phyloP scores from a whole-genome alignment of 2,797 vertebrate genomes.

The Telmatherina bonti region DNA sequence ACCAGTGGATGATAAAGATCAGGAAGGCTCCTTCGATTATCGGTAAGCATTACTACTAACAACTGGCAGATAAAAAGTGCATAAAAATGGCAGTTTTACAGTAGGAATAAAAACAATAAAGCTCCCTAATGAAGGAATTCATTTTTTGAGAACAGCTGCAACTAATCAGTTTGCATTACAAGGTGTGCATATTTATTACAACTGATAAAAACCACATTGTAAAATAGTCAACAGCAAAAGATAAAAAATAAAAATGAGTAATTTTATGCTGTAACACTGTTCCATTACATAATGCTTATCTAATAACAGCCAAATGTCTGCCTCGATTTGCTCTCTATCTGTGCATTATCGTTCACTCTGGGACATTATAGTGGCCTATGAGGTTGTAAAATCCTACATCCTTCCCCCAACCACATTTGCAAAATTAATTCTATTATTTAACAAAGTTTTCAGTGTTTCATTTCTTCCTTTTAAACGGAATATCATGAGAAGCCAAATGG shows the following conservation, averaged over 20 bases:
- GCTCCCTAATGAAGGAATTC: not conserved
- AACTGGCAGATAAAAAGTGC: not conserved
- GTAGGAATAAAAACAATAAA: not conserved
- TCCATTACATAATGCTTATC: conserved; percentile 6
- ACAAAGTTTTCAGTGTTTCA: not conserved
- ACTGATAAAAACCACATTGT: conserved; percentile 7
- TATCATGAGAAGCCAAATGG: not conserved
- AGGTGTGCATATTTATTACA: not conserved
- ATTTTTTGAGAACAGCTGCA: not conserved
- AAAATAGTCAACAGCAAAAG: conserved; percentile 33
- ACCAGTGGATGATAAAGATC: conserved; percentile 91
- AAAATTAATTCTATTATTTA: not conserved
- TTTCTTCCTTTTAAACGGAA: not conserved
- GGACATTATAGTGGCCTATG: conserved; percentile 18
- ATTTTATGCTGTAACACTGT: conserved; percentile 32
- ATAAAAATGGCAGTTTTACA: not conserved
- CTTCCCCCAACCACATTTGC: not conserved
- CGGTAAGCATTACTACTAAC: conserved; percentile 78
- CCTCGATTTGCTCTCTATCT: conserved; percentile 56
- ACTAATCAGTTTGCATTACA: not conserved
- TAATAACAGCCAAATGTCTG: conserved; percentile 22
- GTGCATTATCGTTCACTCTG: conserved; percentile 32
- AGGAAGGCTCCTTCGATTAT: conserved; percentile 96
- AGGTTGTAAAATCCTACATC: not conserved
- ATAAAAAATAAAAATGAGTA: not conserved